Percentiles rank a stretch among this genome's conserved stretches.
phyloP scores from a whole-genome alignment of 2,888 invertebrate species.

The Euplagia quadripunctaria region DNA sequence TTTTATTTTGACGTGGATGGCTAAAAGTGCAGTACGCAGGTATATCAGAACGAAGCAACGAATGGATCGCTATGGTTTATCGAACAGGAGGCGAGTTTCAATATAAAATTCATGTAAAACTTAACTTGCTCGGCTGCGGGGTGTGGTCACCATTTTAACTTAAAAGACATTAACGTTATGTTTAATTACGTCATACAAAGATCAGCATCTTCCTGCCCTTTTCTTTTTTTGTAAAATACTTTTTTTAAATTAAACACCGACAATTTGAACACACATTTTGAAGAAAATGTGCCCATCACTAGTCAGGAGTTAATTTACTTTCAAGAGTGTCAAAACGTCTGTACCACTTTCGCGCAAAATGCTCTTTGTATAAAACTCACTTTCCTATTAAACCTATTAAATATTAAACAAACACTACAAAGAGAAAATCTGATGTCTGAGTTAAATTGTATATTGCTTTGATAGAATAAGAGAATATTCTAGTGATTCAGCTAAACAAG shows the following conservation, averaged over 20 bases:
- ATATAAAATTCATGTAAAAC: not conserved
- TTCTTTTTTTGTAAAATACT: too few relatives aligned
- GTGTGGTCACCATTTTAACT: not conserved
- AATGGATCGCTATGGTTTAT: not conserved
- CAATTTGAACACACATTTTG: not conserved
- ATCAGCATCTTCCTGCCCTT: too few relatives aligned
- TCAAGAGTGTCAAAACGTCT: conserved; percentile 26
- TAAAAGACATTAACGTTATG: not conserved
- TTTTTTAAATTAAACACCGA: not conserved
- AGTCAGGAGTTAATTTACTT: conserved; percentile 11
- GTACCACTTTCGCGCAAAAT: conserved; percentile 18
- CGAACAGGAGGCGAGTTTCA: not conserved
- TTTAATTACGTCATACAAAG: too few relatives aligned
- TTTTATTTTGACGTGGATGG: not conserved
- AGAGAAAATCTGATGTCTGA: not conserved
- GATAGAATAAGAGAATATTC: not conserved
- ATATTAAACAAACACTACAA: conserved; percentile 26
- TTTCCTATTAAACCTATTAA: conserved; percentile 25
- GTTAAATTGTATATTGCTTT: not conserved
- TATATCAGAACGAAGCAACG: not conserved
- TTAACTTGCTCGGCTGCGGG: not conserved
- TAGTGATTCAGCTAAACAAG: not conserved
- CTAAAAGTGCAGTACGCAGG: not conserved
- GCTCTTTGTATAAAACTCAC: conserved; percentile 3
- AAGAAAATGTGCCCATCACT: not conserved